Evolutionary conservation across 2,888 invertebrate genomes (phyloP), one percentile per base, ranked within the genome.

Genomic region (Nomada fabriciana): DNA sequence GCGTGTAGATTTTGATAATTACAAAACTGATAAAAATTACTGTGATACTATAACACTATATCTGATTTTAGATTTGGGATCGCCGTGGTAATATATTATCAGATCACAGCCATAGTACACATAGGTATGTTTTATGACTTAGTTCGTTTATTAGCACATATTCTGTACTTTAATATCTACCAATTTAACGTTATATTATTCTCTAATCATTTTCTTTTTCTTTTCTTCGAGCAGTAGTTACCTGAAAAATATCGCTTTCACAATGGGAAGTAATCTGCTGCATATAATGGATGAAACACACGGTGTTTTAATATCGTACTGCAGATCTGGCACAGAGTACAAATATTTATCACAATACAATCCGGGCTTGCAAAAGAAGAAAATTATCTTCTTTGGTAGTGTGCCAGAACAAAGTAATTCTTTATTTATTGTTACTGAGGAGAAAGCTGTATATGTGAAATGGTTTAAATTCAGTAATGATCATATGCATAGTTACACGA

Each of bases 351-450:
- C 91, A 2, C 89, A 86, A 50, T 93, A 89, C 60, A 93, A 93
- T 85, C 83, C 90, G 36, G 84, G 83, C 57, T 67, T 90, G 2
- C 76, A 84, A 7, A 67, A 64, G 5, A 82, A 88, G 72, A 90
- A 90, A 25, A 85, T 93, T 9, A 88, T 94, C 55, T 90, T 91
- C 73, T 90, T 91, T 57, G 76, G 85, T 65, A 86, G 89, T 25
- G 78, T 90, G 47, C 91, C 91, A 20, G 20, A 50, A 1, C 84
- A 84, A 29, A 84, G 83, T n/a, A 87, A 90, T 83, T 90, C 90
- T 1, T 84, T 93, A 55, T 86, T 94, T 7, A 88, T 93, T 15
- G 91, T 93, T n/a, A 92, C 93, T 5, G 84, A 92, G 52, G 85
- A 89, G 5, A 83, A 85, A 72, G 90, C 91, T 18, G 75, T 90